A percentile compares a stretch with the other conserved stretches of the same genome.
phyloP scores from a whole-genome alignment of 2,888 invertebrate species.

The Tortrix viridana region DNA sequence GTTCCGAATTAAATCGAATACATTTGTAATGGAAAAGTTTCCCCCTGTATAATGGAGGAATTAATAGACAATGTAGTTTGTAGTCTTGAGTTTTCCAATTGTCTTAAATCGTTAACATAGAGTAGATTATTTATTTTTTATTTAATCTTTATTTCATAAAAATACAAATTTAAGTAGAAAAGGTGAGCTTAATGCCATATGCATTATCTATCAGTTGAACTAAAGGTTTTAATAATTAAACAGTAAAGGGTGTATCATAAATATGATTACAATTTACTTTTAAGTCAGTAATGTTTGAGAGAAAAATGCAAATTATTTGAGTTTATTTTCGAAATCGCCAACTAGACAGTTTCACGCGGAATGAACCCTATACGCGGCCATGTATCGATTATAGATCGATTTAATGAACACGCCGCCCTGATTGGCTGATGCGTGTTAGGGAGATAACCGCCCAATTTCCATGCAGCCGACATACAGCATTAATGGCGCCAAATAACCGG shows the following conservation, averaged over 20 bases:
- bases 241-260: too few relatives aligned
- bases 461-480: neutral
- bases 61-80: slow-evolving; percentile 7
- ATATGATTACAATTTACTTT: too few relatives aligned
- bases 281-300: too few relatives aligned
- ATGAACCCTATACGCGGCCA: neutral
- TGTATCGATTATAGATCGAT: slow-evolving; percentile 21
- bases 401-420: slow-evolving; percentile 3
- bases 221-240: too few relatives aligned
- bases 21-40: slow-evolving; percentile 17
- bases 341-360: neutral
- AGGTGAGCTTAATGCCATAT: too few relatives aligned
- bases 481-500: too few relatives aligned
- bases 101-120: neutral
- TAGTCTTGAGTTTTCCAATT: neutral
- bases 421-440: slow-evolving; percentile 8
- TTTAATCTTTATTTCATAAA: too few relatives aligned
- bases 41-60: neutral
- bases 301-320: too few relatives aligned
- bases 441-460: slow-evolving; percentile 4
- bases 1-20: slow-evolving; percentile 20
- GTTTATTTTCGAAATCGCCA: too few relatives aligned
- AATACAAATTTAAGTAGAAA: too few relatives aligned
- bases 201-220: too few relatives aligned
- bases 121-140: too few relatives aligned